These are phyloP conservation scores for Patiria miniata DNA, from an alignment of 35 echinoderm and acorn worm genomes.

Conservation along the genomic window DNA sequence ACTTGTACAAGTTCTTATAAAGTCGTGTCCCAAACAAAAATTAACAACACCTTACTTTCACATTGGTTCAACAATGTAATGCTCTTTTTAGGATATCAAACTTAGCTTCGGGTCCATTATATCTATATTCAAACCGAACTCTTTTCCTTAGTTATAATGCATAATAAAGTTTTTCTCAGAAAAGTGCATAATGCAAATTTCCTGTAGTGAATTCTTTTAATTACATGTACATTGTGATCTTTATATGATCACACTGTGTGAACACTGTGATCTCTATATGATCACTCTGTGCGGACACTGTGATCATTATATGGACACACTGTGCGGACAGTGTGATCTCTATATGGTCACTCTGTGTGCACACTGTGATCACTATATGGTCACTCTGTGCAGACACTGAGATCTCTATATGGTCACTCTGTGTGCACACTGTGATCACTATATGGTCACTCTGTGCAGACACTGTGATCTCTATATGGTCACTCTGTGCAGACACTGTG, in stretches of 20 bases:
- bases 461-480: too few relatives aligned
- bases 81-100: constrained; percentile 1
- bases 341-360: too few relatives aligned
- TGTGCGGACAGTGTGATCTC: not conserved
- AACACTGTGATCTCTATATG: too few relatives aligned
- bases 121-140: not conserved
- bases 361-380: too few relatives aligned
- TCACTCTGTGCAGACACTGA: too few relatives aligned
- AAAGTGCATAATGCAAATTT: not conserved
- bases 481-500: too few relatives aligned
- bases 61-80: not conserved
- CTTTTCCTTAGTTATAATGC: constrained; percentile 1
- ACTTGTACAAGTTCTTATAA: not conserved
- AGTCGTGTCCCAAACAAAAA: not conserved
- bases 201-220: not conserved
- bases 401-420: too few relatives aligned
- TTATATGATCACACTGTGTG: too few relatives aligned
- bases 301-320: not conserved
- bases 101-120: not conserved
- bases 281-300: too few relatives aligned
- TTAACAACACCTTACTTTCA: constrained; percentile 1
- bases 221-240: not conserved
- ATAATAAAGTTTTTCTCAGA: not conserved
- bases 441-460: too few relatives aligned
- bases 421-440: too few relatives aligned